Evolutionary conservation across 2,888 invertebrate species (phyloP).

Genomic region (Latrodectus elegans): DNA sequence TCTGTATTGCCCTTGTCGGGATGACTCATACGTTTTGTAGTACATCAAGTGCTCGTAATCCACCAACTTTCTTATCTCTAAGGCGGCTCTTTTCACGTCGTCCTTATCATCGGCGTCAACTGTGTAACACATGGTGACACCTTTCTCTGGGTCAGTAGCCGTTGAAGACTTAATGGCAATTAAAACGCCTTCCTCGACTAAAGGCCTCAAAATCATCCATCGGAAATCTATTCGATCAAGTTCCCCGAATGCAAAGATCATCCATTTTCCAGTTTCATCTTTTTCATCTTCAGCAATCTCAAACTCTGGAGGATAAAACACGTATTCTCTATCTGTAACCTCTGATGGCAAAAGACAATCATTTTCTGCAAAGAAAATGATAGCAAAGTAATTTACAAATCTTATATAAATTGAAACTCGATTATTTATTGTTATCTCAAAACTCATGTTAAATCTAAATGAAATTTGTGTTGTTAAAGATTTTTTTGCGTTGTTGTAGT

Average conservation of each 20-base stretch:
- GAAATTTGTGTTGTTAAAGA: no score
- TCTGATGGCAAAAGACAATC: constrained; percentile 3
- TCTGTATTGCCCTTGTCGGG: background rate
- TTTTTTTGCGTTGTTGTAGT: no score
- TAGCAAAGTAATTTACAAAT: no score
- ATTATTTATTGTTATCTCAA: no score
- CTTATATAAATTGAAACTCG: no score
- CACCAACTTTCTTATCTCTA: background rate
- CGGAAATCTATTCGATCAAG: background rate
- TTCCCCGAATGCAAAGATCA: background rate
- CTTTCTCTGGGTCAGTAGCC: background rate
- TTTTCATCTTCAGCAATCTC: background rate
- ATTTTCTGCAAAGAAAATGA: no score
- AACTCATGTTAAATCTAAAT: no score
- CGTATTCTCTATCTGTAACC: background rate
- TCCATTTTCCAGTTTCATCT: constrained; percentile 8
- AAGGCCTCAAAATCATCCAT: background rate
- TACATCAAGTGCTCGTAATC: background rate
- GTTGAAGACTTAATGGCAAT: constrained; percentile 4
- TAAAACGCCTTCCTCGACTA: background rate
- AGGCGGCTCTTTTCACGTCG: constrained; percentile 5
- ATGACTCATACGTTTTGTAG: constrained; percentile 7
- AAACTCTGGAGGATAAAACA: background rate
- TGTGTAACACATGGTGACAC: constrained; percentile 10
- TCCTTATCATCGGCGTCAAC: background rate